Percentiles rank a stretch among this genome's conserved stretches.
Conservation (phyloP, 2,113 vertebrate species). For the Notothenia coriiceps region DNA sequence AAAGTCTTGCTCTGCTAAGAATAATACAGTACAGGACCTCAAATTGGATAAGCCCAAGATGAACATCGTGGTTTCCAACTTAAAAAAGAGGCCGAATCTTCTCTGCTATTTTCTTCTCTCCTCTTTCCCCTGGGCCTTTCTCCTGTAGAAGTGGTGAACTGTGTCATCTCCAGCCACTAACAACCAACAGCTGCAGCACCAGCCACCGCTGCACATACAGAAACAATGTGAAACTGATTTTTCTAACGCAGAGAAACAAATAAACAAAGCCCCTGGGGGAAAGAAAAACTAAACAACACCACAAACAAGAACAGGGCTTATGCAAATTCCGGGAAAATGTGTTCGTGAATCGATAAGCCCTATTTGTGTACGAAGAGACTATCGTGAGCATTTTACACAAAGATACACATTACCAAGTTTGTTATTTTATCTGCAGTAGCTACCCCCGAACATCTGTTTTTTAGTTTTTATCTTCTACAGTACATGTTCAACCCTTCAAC, state of each 20-base stretch:
- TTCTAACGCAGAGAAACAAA: slow-evolving; percentile 68
- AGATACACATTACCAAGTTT: slow-evolving; percentile 41
- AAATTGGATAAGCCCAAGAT: too few species aligned
- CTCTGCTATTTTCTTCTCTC: slow-evolving; percentile 37
- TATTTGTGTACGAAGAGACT: slow-evolving; percentile 58
- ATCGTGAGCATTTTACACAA: slow-evolving; percentile 49
- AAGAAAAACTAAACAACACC: slow-evolving; percentile 59
- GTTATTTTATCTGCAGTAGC: slow-evolving; percentile 53
- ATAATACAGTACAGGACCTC: too few species aligned
- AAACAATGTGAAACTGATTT: slow-evolving; percentile 77
- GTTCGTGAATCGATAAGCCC: slow-evolving; percentile 70
- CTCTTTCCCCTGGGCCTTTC: slow-evolving; percentile 72
- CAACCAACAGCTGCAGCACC: slow-evolving; percentile 89
- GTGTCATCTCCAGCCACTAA: slow-evolving; percentile 85
- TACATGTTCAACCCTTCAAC: slow-evolving; percentile 33
- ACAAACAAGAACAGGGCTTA: slow-evolving; percentile 71
- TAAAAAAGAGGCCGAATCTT: slow-evolving; percentile 35
- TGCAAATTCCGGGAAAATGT: slow-evolving; percentile 74
- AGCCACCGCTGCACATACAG: slow-evolving; percentile 80
- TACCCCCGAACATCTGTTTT: slow-evolving; percentile 56
- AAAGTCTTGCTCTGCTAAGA: too few species aligned
- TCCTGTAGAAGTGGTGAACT: slow-evolving; percentile 88
- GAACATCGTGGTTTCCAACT: slow-evolving; percentile 5
- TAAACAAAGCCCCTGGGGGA: slow-evolving; percentile 61
- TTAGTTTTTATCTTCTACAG: slow-evolving; percentile 28